Percentiles rank a stretch among this genome's conserved stretches.
Conservation (phyloP, 2,113 vertebrate genomes). For the Bungarus multicinctus region DNA sequence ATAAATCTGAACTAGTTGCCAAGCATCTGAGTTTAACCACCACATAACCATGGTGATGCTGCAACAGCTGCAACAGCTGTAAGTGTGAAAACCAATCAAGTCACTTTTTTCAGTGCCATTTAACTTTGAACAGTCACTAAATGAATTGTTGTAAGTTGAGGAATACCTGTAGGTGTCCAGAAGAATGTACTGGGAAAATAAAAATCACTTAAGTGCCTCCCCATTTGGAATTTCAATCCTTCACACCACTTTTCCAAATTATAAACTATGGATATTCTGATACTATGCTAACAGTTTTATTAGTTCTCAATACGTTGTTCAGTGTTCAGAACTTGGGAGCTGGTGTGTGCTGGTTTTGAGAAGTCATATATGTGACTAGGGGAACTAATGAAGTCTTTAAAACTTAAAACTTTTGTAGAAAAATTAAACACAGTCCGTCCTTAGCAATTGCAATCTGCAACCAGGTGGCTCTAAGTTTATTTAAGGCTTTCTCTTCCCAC, state of each 20-base stretch:
- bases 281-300: not conserved
- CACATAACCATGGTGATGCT: not conserved
- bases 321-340: not conserved
- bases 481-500: not conserved
- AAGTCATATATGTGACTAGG: not conserved
- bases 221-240: not conserved
- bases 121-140: not conserved
- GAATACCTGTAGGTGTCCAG: not conserved
- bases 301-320: not conserved
- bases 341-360: not conserved
- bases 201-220: not conserved
- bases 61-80: not conserved
- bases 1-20: not conserved
- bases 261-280: not conserved
- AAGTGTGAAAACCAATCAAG: not conserved
- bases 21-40: not conserved
- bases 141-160: not conserved
- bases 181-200: not conserved
- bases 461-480: not conserved
- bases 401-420: not conserved
- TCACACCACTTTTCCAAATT: not conserved
- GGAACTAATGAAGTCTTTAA: not conserved
- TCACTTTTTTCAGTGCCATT: not conserved
- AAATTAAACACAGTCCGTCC: not conserved
- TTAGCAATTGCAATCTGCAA: not conserved